Conservation (phyloP, 2,797 vertebrate genomes). For the Odontamblyopus rebecca region DNA sequence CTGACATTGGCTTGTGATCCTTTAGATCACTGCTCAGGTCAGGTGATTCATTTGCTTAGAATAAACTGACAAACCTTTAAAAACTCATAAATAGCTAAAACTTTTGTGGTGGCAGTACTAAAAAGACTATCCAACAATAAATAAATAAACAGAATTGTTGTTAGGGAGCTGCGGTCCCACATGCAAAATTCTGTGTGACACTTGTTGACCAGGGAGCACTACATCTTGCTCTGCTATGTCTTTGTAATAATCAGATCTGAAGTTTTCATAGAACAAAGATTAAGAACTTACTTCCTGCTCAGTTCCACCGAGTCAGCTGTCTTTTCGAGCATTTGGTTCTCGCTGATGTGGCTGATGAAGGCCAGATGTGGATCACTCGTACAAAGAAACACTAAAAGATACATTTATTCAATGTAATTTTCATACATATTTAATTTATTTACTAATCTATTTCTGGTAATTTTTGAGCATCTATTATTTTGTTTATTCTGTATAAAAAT, state of each 20-base stretch:
- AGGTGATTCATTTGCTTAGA: conserved; percentile 58
- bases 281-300: conserved; percentile 68
- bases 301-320: conserved; percentile 65
- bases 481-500: not conserved
- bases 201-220: conserved; percentile 17
- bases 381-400: conserved; percentile 36
- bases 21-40: conserved; percentile 44
- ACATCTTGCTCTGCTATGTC: conserved; percentile 33
- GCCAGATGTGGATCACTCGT: conserved; percentile 67
- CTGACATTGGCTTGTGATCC: conserved; percentile 52
- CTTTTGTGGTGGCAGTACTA: not conserved
- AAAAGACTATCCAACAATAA: not conserved
- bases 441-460: not conserved
- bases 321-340: conserved; percentile 54
- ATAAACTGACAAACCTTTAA: conserved; percentile 44
- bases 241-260: conserved; percentile 65
- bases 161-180: not conserved
- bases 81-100: not conserved
- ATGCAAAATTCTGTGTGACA: not conserved
- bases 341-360: conserved; percentile 67
- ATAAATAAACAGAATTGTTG: not conserved
- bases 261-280: conserved; percentile 63
- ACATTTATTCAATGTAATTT: conserved; percentile 28
- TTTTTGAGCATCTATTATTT: not conserved
- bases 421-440: not conserved